phyloP scores from a whole-genome alignment of 1,140 invertebrate species.

The Ostrea denselamellosa region DNA sequence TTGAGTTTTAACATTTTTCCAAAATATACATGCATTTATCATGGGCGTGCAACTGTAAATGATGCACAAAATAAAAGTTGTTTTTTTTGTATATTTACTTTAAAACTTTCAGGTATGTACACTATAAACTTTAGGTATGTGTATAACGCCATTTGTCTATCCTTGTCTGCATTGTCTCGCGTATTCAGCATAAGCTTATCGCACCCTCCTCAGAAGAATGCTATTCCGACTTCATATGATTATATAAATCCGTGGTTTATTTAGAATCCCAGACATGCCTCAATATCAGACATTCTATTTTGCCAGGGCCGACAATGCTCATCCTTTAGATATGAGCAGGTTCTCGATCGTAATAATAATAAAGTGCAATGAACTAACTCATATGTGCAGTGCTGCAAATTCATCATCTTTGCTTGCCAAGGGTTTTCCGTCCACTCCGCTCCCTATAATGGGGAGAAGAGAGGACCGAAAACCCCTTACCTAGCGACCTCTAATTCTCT shows the following conservation, averaged over 20 bases:
- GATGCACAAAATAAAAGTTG: neutral
- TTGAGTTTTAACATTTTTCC: neutral
- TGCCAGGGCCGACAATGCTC: too few species aligned
- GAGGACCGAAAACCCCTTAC: too few species aligned
- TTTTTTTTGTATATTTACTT: too few species aligned
- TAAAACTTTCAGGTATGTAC: too few species aligned
- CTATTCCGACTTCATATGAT: neutral
- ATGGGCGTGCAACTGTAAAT: neutral
- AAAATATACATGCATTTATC: neutral
- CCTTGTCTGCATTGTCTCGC: neutral
- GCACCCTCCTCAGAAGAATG: constrained; percentile 1
- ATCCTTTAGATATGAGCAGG: too few species aligned
- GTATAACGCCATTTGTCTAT: neutral
- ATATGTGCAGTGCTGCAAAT: too few species aligned
- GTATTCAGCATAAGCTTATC: neutral
- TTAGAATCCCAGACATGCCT: neutral
- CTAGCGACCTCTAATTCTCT: too few species aligned
- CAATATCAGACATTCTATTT: neutral
- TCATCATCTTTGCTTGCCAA: too few species aligned
- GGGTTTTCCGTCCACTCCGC: too few species aligned
- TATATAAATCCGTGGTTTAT: constrained; percentile 2
- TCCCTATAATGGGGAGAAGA: too few species aligned
- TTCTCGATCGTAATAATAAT: too few species aligned
- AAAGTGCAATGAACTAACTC: too few species aligned
- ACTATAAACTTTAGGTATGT: neutral